Evolutionary conservation across 2,888 invertebrate species (phyloP), one percentile per base, ranked within the genome.

Genomic region (Euspilapteryx auroguttella): DNA sequence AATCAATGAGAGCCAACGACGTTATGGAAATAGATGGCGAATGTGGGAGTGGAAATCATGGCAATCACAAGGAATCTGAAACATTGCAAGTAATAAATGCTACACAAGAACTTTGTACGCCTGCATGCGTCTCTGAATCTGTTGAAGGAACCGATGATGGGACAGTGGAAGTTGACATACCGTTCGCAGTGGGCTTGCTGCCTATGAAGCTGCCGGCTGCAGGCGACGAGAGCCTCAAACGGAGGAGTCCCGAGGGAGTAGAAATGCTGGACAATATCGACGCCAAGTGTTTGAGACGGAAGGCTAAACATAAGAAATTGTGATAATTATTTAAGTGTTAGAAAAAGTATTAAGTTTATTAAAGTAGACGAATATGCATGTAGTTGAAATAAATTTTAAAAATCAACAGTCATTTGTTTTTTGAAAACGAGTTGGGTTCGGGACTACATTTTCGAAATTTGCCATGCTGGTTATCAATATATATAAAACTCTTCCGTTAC

Each of bases 221-320:
- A 2, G 35, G 38, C 4, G 64, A 63, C 32, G 54, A 61, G 9
- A 41, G 36, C 3, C 39, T 56, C 21, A 71, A 71, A 42, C 52
- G 65, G 27, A 61, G 55, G 46, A 49, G 41, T 24, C 40, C 51
- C 1, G 38, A 44, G 22, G 55, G 59, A 31, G 33, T 41, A 8
- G 53, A 55, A 35, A 40, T 49, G 14, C 40, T 57, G 32, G 49
- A 61, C 30, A 49, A 57, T 38, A 49, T 49, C 21, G 71, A 73
- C 34, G 53, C 64, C 2, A 65, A 65, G 44, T 71, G 63, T 49
- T 56, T 69, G 41, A 73, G 66, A 46, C 62, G 73, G 39, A 71
- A 68, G 40, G 51, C 55, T 7, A 75, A 73, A 49, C 52, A 57
- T 45, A 75, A 66, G 47, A 71, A 66, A 45, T 33, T 54, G 40